Evolutionary conservation across 30 jellyfish, hydroid and myxozoan genomes (phyloP).

Genomic region (Cassiopea andromeda): DNA sequence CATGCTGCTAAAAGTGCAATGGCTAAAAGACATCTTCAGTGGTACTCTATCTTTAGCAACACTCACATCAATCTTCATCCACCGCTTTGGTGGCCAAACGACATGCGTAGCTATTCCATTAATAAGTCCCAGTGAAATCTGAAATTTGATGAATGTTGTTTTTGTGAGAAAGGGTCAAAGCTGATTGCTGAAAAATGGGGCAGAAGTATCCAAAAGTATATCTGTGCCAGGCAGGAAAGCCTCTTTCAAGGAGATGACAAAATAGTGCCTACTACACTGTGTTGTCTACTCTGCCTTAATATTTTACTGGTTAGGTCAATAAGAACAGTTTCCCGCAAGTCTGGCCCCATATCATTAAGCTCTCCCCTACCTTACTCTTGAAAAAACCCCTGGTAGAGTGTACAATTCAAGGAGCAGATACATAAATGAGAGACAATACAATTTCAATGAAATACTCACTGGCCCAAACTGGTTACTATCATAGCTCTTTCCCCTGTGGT

Average conservation of each 20-base stretch:
- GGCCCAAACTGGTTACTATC: constrained; percentile 97
- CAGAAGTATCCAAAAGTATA: too few relatives aligned
- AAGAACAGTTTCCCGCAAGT: too few relatives aligned
- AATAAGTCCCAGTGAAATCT: constrained; percentile 87
- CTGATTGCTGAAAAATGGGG: too few relatives aligned
- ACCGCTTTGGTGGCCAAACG: constrained; percentile 95
- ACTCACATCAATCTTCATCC: constrained; percentile 62
- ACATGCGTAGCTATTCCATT: constrained; percentile 82
- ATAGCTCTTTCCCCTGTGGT: constrained; percentile 74
- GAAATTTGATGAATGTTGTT: neutral
- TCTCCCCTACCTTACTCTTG: neutral
- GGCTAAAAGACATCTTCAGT: constrained; percentile 18
- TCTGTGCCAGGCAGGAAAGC: too few relatives aligned
- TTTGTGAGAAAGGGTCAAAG: neutral
- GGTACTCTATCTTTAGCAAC: constrained; percentile 37
- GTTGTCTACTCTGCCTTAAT: too few relatives aligned
- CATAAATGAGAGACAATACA: neutral
- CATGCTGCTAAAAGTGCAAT: constrained; percentile 34
- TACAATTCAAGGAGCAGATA: neutral
- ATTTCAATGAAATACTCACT: constrained; percentile 16
- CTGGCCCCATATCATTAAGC: neutral
- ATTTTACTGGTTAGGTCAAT: too few relatives aligned
- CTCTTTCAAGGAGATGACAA: too few relatives aligned
- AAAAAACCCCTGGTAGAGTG: neutral
- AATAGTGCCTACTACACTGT: too few relatives aligned